Conservation (phyloP, 2,888 invertebrate species). For the Trissonchulus latispiculum region DNA sequence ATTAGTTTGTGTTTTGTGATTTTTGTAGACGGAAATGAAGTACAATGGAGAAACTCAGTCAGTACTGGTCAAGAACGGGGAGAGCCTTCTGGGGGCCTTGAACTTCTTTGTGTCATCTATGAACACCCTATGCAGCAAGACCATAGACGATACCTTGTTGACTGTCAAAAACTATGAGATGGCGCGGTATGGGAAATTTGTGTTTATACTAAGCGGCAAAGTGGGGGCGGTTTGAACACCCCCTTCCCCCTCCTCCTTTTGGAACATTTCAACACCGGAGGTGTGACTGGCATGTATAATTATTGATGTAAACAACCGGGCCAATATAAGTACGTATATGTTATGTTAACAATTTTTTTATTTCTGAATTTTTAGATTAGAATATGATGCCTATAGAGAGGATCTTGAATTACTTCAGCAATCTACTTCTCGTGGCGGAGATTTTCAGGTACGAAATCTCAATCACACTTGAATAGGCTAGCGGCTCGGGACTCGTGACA, state of each 20-base stretch:
- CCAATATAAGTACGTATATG: too few relatives aligned
- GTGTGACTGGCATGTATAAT: too few relatives aligned
- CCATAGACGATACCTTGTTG: slow-evolving; percentile 83
- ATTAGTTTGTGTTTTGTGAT: too few relatives aligned
- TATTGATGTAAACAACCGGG: too few relatives aligned
- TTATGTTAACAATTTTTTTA: too few relatives aligned
- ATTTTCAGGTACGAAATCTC: slow-evolving; percentile 52
- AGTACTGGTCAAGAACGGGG: slow-evolving; percentile 82
- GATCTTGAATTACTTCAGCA: slow-evolving; percentile 74
- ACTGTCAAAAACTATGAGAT: slow-evolving; percentile 67
- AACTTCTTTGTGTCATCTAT: slow-evolving; percentile 93
- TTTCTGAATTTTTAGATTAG: slow-evolving; percentile 57
- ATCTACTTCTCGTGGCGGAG: slow-evolving; percentile 49
- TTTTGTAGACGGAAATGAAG: slow-evolving; percentile 63
- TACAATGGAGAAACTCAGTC: slow-evolving; percentile 93
- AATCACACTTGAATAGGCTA: too few relatives aligned
- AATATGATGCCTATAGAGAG: slow-evolving; percentile 93
- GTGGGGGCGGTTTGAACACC: too few relatives aligned
- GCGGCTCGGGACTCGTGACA: too few relatives aligned
- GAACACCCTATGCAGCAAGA: slow-evolving; percentile 89
- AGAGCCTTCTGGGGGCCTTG: slow-evolving; percentile 73
- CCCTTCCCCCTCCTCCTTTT: too few relatives aligned
- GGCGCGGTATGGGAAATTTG: slow-evolving; percentile 55
- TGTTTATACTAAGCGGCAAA: too few relatives aligned
- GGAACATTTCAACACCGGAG: too few relatives aligned